These are phyloP conservation scores for Platysteira castanea DNA, from an alignment of 2,113 vertebrate species.

Conservation along the genomic window DNA sequence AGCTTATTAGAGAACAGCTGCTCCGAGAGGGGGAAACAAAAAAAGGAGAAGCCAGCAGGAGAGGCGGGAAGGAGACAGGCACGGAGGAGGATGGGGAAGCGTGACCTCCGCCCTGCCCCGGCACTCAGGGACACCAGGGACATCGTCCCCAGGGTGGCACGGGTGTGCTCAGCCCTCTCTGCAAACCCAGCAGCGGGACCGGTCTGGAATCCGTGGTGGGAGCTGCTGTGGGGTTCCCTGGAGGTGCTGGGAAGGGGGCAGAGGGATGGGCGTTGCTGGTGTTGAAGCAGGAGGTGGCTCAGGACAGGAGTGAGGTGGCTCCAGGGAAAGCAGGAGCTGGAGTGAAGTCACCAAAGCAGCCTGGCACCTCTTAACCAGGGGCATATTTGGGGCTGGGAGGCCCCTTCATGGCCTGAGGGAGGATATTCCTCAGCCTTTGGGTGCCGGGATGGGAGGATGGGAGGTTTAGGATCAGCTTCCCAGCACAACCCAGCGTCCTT, in stretches of 20 bases:
- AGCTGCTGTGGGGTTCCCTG: neutral
- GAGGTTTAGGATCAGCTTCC: neutral
- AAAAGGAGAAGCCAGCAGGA: neutral
- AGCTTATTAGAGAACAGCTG: conserved; percentile 79
- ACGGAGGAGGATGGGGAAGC: neutral
- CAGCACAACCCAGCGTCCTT: neutral
- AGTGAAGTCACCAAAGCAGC: neutral
- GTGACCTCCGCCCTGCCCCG: neutral
- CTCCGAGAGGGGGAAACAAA: neutral
- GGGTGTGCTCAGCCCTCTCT: rapidly evolving
- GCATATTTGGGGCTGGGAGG: neutral
- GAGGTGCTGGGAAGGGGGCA: neutral
- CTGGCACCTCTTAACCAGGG: rapidly evolving
- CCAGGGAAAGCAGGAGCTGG: neutral
- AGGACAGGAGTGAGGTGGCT: neutral
- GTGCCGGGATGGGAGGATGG: neutral
- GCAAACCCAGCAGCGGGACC: rapidly evolving
- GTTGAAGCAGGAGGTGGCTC: rapidly evolving
- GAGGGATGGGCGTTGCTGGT: neutral
- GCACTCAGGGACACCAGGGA: neutral
- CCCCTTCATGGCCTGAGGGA: neutral
- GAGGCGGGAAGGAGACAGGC: neutral
- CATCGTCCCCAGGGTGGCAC: rapidly evolving
- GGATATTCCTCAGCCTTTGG: neutral
- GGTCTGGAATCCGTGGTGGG: rapidly evolving